phyloP scores from a whole-genome alignment of 2,888 invertebrate species.

The Alsophila aescularia region DNA sequence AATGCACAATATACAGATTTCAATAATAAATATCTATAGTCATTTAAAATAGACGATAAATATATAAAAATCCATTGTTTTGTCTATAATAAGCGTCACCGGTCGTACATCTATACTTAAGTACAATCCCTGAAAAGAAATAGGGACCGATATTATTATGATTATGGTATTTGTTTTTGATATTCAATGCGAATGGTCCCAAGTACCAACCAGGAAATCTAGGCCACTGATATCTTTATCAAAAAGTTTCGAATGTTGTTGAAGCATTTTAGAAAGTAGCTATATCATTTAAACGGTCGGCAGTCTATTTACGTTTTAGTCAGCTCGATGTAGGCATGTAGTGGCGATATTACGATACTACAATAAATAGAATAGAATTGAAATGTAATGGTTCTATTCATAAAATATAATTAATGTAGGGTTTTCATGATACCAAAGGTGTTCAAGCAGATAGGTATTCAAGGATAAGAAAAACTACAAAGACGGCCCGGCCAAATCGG shows the following conservation, averaged over 20 bases:
- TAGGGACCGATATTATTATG: conserved; percentile 70
- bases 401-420: too few species aligned
- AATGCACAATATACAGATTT: conserved; percentile 78
- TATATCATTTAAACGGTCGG: too few species aligned
- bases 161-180: conserved; percentile 76
- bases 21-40: conserved; percentile 55
- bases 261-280: conserved; percentile 39
- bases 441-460: too few species aligned
- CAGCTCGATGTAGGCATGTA: too few species aligned
- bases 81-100: conserved; percentile 81
- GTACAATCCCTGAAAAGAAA: conserved; percentile 69
- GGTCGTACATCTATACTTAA: conserved; percentile 42
- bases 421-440: too few species aligned
- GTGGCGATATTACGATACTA: too few species aligned
- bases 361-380: too few species aligned
- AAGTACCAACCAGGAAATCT: conserved; percentile 71
- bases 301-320: too few species aligned
- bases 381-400: too few species aligned
- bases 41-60: conserved; percentile 66
- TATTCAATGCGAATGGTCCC: conserved; percentile 81
- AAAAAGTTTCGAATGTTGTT: conserved; percentile 23
- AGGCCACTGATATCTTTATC: conserved; percentile 60
- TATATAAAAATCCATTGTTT: conserved; percentile 76
- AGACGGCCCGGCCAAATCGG: too few species aligned
- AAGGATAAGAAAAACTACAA: too few species aligned